Base-by-base conservation (phyloP, 30 jellyfish, hydroid and myxozoan species). In the Hydractinia echinata region DNA sequence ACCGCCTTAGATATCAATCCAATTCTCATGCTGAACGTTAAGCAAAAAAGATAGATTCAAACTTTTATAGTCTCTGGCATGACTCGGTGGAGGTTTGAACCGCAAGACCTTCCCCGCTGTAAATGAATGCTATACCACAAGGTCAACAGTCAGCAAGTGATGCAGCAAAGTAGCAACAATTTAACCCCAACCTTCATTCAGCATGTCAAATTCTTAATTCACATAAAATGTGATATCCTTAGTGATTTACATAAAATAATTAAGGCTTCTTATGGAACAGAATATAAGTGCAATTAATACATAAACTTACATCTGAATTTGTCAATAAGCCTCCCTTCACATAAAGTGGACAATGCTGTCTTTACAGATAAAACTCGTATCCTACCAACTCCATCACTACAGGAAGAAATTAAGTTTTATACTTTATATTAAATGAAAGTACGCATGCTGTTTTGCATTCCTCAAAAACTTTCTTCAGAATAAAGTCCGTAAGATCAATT, bases 241-340 rank as follows among this genome's bases (percentile, higher is more conserved):
- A 10, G 14, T 67, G 14, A 13, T 67, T 10, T 10, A 18, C 14
- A 10, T 49, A 16, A 11, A 11, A 16, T 10, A 10, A 11, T 18
- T 67, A 16, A 10, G 44, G 10, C 13, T 53, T 1, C 10, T 13
- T 16, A 67, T 11, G 3, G 10, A 3, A 49, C 44, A 4, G 44
- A 16, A 67, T 16, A 53, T 30, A 30, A 30, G 44, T 30, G 44
- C 44, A 30, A 30, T 30, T 30, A 30, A 30, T 30, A 30, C 44
- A 30, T 30, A 18, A 5, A 77, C 98, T 76, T 67, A 93, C 99
- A 93, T 83, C 99, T 74, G 73, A 93, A 76, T 73, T 93, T 93
- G 81, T 93, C 99, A 11, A 93, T 68, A 48, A 93, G 90, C 77
- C 99, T 87, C 66, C 99, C 99, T 72, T 85, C 89, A 76, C 99